These are phyloP conservation scores for Karalla daura DNA, from an alignment of 2,797 vertebrate genomes.

Conservation along the genomic window DNA sequence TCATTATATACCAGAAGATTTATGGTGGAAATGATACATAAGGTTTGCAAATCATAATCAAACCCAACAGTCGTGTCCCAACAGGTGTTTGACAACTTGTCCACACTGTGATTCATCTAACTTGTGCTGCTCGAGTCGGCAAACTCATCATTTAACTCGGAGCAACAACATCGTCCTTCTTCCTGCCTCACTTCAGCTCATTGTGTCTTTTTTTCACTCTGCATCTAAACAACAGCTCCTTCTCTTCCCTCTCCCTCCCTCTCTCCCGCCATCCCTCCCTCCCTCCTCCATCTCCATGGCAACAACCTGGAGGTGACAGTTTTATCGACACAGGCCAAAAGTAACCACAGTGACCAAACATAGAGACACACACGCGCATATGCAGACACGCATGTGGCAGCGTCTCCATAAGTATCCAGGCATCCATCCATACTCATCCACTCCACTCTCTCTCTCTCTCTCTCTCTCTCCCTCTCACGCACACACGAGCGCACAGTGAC, in stretches of 20 bases:
- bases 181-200: neutral
- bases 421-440: neutral
- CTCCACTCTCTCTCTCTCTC: constrained; percentile 3
- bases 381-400: neutral
- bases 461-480: constrained; percentile 11
- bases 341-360: neutral
- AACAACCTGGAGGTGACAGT: constrained; percentile 60
- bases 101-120: too few relatives aligned
- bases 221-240: neutral
- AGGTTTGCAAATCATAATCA: too few relatives aligned
- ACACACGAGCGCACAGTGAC: neutral
- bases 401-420: neutral
- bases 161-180: neutral
- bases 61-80: too few relatives aligned
- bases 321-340: constrained; percentile 50
- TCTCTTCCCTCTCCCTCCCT: too few relatives aligned
- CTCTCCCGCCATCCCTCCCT: rapidly evolving
- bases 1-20: too few relatives aligned
- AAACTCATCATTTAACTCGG: neutral
- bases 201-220: neutral
- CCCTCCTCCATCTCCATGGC: constrained; percentile 26
- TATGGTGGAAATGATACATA: too few relatives aligned
- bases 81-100: too few relatives aligned
- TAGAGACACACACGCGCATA: neutral
- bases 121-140: too few relatives aligned